These are phyloP conservation scores for Cololabis saira DNA, from an alignment of 2,113 vertebrate genomes.

Conservation along the genomic window DNA sequence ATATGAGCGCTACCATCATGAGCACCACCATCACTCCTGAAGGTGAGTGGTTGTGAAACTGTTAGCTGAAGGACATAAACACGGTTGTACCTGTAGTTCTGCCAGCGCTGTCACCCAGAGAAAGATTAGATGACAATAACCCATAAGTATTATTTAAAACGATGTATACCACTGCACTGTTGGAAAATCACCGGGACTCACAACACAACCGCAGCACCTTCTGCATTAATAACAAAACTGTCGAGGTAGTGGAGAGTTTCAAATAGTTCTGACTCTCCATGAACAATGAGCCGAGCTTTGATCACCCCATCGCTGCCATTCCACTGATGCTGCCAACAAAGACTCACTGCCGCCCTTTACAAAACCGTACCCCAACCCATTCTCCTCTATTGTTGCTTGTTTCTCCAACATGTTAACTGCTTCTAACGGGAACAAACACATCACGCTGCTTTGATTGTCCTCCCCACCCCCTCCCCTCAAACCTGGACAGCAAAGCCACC, in stretches of 20 bases:
- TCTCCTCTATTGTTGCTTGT: neutral
- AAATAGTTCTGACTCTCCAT: neutral
- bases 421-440: neutral
- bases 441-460: neutral
- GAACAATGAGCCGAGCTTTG: neutral
- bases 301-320: neutral
- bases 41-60: too few species aligned
- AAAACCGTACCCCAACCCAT: neutral
- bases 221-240: neutral
- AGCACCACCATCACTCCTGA: too few species aligned
- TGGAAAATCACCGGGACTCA: too few species aligned
- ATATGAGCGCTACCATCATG: too few species aligned
- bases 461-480: neutral
- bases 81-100: too few species aligned
- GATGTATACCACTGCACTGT: too few species aligned
- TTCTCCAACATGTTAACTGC: neutral
- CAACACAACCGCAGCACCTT: neutral
- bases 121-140: too few species aligned
- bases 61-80: too few species aligned
- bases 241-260: neutral
- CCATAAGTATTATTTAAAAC: too few species aligned
- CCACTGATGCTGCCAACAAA: neutral
- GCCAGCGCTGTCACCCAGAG: too few species aligned
- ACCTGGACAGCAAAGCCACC: neutral
- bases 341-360: neutral